Evolutionary conservation across 1,140 invertebrate species (phyloP).

Genomic region (Heliothis virescens): DNA sequence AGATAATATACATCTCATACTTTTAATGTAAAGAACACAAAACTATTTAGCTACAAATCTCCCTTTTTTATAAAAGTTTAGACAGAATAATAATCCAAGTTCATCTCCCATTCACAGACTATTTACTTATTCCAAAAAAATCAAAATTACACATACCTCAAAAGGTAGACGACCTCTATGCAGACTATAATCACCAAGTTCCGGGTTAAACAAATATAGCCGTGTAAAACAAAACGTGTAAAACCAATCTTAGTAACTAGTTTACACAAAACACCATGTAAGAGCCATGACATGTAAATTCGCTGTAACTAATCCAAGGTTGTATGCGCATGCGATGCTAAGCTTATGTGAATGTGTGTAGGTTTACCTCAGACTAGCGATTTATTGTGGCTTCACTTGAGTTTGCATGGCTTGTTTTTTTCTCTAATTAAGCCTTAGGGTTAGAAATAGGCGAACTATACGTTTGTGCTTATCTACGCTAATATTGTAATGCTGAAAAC

Average conservation of each 20-base stretch:
- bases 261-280: slow-evolving; percentile 26
- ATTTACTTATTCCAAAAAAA: neutral
- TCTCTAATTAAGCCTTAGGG: too few relatives aligned
- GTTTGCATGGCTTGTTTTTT: too few relatives aligned
- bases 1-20: too few relatives aligned
- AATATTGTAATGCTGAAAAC: too few relatives aligned
- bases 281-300: slow-evolving; percentile 14
- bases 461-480: too few relatives aligned
- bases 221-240: neutral
- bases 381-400: neutral
- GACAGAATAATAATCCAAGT: neutral
- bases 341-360: too few relatives aligned
- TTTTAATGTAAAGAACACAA: too few relatives aligned
- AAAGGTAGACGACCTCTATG: neutral
- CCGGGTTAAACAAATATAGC: neutral
- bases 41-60: too few relatives aligned
- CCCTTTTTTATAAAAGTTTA: too few relatives aligned
- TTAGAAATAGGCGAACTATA: too few relatives aligned
- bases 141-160: neutral
- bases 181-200: neutral
- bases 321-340: neutral
- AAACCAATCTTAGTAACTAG: neutral
- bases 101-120: neutral
- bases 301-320: slow-evolving; percentile 24
- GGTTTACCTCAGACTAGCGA: neutral